A percentile compares a stretch with the other conserved stretches of the same genome.
phyloP scores from a whole-genome alignment of 2,888 invertebrate genomes.

The Sesia bembeciformis region DNA sequence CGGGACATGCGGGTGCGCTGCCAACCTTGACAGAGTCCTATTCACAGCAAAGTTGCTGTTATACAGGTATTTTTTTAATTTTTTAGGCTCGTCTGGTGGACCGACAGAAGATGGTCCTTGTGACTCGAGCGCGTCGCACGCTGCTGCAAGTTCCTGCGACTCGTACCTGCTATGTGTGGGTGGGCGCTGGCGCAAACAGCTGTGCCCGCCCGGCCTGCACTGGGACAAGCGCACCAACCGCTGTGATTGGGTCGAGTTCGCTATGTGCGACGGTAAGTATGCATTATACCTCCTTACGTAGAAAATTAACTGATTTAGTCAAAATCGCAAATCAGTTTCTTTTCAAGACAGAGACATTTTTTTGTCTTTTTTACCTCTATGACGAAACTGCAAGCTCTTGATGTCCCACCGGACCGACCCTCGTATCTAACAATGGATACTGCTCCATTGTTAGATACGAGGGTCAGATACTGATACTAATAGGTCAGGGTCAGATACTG shows the following conservation, averaged over 20 bases:
- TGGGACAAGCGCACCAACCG: conserved; percentile 82
- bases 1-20: no score
- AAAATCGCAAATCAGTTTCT: no score
- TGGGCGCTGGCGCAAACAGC: conserved; percentile 80
- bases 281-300: no score
- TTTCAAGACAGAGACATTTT: no score
- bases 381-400: background rate
- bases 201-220: conserved; percentile 86
- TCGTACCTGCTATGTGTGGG: conserved; percentile 83
- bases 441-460: background rate
- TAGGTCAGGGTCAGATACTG: background rate
- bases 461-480: background rate
- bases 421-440: no score
- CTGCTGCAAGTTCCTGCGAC: conserved; percentile 80
- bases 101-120: conserved; percentile 31
- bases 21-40: no score
- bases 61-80: background rate
- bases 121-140: conserved; percentile 38
- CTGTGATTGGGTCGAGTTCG: conserved; percentile 87
- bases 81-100: background rate
- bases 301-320: no score
- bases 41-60: no score
- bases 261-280: conserved; percentile 75
- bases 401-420: no score
- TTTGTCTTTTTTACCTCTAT: no score